These are phyloP conservation scores for Calliphora vicina DNA, from an alignment of 1,140 invertebrate species.

Conservation along the genomic window DNA sequence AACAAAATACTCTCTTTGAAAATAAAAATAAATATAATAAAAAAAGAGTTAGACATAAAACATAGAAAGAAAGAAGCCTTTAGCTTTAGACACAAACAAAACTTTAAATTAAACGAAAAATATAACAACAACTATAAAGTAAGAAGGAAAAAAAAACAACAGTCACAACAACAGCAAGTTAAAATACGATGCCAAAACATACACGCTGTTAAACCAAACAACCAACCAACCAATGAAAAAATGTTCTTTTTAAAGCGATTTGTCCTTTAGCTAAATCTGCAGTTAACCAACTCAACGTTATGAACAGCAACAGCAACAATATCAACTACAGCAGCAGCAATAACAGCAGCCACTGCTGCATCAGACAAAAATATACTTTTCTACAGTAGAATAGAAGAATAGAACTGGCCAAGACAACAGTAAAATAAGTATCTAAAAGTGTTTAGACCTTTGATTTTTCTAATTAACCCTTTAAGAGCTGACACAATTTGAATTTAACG, in stretches of 20 bases:
- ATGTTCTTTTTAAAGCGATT: not conserved
- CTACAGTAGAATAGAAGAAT: not conserved
- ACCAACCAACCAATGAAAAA: slow-evolving; percentile 39
- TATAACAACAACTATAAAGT: too few species aligned
- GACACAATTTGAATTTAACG: too few species aligned
- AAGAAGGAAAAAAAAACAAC: not conserved
- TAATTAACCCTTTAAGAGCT: not conserved
- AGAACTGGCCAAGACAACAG: not conserved
- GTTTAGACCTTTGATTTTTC: not conserved
- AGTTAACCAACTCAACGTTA: not conserved
- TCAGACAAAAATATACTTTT: not conserved
- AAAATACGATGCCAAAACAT: slow-evolving; percentile 9
- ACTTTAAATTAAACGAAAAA: not conserved
- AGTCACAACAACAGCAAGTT: not conserved
- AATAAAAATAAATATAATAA: not conserved
- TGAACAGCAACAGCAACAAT: not conserved
- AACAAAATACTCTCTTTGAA: not conserved
- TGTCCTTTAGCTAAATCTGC: slow-evolving; percentile 15
- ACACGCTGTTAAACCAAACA: not conserved
- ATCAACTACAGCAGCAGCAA: not conserved
- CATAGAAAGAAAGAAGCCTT: not conserved
- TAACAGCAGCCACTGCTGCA: not conserved
- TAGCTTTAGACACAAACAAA: not conserved
- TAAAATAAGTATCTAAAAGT: not conserved
- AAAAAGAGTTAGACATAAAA: not conserved